Evolutionary conservation across 2,888 invertebrate species (phyloP).

Genomic region (Ichneumoninae sp.): DNA sequence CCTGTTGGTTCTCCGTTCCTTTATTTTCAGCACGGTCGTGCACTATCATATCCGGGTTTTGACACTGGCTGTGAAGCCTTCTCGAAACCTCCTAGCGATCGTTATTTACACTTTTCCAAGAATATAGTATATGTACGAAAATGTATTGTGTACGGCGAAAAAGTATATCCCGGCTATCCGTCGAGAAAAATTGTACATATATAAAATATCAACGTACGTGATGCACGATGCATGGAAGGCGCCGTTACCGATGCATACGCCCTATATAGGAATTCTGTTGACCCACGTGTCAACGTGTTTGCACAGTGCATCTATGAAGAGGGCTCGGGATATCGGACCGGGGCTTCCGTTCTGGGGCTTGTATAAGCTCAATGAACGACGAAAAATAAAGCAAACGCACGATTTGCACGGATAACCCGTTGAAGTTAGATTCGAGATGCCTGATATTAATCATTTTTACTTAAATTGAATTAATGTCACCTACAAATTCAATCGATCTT

Average conservation of each 20-base stretch:
- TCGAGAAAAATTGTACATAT: slow-evolving; percentile 1
- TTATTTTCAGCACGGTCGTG: neutral
- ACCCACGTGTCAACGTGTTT: neutral
- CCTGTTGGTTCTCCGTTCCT: neutral
- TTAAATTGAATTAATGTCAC: too few species aligned
- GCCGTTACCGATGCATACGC: neutral
- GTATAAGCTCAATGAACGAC: neutral
- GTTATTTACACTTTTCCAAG: slow-evolving; percentile 2
- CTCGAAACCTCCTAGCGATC: neutral
- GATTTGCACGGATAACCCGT: neutral
- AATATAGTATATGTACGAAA: neutral
- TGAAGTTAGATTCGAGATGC: too few species aligned
- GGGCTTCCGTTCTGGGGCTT: neutral
- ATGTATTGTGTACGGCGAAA: neutral
- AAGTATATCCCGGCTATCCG: slow-evolving; percentile 7
- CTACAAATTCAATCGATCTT: too few species aligned
- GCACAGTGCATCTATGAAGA: neutral
- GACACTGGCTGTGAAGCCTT: neutral
- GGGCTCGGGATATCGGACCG: neutral
- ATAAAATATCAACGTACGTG: neutral
- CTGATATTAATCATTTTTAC: too few species aligned
- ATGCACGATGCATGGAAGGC: neutral
- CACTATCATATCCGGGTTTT: slow-evolving; percentile 15
- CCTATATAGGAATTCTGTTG: neutral
- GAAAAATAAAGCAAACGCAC: neutral